Base-by-base conservation (phyloP, 2,888 invertebrate species). In the Zeuzera pyrina region DNA sequence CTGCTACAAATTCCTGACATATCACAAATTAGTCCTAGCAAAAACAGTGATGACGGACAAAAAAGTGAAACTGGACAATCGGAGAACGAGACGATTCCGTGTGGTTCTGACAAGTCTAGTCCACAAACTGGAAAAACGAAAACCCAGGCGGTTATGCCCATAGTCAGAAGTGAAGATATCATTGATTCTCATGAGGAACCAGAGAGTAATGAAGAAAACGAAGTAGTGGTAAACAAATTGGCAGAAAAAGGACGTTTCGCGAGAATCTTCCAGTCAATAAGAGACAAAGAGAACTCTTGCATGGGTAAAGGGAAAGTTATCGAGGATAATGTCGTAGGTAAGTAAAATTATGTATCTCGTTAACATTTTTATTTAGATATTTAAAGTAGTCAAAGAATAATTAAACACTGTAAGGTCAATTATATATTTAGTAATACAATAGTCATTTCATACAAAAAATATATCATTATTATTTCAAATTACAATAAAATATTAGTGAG, bases 241-340 rank as follows among this genome's bases (percentile, higher is more conserved):
- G 60, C 62, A 22, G 78, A 78, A 29, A 79, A 78, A 35, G 78
- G 83, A 7, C 62, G 79, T 5, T 73, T 83, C 32, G 69, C 81
- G 1, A 63, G 69, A 12, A 61, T 83, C 30, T 83, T 83, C 38
- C 76, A 79, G 38, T 69, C 72, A 0, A 72, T 83, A 33, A 62
- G 69, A 45, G 79, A 78, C 39, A 81, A 79, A 39, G 81, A 84
- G 45, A 58, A 76, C 42, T 83, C 79, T 12, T 84, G 83, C 41
- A 83, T 84, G 72, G 71, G 83, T 4, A 81, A 69, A 57, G 81
- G 79, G 15, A 81, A 83, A 52, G 83, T 84, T 28, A 78, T 83
- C 30, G 83, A 83, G 54, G 77, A 79, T 47, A 60, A 63, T 39
- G 60, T 77, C 49, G 59, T 64, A 43, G 81, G 81, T 84, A 50